A percentile compares a stretch with the other conserved stretches of the same genome.
phyloP scores from a whole-genome alignment of 2,888 invertebrate genomes.

The Drosophila algonquin region DNA sequence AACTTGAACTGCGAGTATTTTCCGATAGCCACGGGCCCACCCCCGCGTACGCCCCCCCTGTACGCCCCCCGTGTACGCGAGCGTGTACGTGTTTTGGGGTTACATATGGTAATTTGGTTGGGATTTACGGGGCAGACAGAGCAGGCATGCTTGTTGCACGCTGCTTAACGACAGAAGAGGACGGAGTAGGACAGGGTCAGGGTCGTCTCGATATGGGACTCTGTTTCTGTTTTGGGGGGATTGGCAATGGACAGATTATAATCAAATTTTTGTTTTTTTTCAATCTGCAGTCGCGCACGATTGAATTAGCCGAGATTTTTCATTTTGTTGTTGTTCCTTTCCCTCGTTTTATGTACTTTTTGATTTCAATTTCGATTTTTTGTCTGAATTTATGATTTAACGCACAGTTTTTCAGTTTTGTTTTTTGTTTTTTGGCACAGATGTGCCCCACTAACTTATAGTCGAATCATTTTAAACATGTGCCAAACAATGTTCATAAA shows the following conservation, averaged over 20 bases:
- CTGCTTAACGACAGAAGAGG: neutral
- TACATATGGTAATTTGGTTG: constrained; percentile 69
- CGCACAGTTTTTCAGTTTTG: constrained; percentile 15
- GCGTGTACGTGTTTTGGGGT: constrained; percentile 19
- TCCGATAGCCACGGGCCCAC: neutral
- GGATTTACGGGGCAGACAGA: constrained; percentile 4
- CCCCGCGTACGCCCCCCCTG: neutral
- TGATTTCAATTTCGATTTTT: neutral
- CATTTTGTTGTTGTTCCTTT: constrained; percentile 16
- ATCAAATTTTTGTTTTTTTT: constrained; percentile 32
- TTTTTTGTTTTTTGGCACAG: constrained; percentile 19
- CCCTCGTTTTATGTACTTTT: constrained; percentile 15
- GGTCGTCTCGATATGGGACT: constrained; percentile 8
- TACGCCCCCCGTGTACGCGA: neutral
- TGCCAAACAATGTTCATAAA: constrained; percentile 18
- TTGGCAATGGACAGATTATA: constrained; percentile 39
- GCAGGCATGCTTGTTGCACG: constrained; percentile 8
- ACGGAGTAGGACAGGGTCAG: neutral
- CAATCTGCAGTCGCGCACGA: constrained; percentile 49
- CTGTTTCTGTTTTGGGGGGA: neutral
- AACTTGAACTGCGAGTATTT: constrained; percentile 18
- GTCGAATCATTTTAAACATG: constrained; percentile 18
- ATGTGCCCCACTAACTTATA: constrained; percentile 15
- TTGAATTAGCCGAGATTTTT: constrained; percentile 44
- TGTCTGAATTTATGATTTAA: constrained; percentile 33